phyloP scores from a whole-genome alignment of 2,113 vertebrate genomes.

The Furnarius figulus region DNA sequence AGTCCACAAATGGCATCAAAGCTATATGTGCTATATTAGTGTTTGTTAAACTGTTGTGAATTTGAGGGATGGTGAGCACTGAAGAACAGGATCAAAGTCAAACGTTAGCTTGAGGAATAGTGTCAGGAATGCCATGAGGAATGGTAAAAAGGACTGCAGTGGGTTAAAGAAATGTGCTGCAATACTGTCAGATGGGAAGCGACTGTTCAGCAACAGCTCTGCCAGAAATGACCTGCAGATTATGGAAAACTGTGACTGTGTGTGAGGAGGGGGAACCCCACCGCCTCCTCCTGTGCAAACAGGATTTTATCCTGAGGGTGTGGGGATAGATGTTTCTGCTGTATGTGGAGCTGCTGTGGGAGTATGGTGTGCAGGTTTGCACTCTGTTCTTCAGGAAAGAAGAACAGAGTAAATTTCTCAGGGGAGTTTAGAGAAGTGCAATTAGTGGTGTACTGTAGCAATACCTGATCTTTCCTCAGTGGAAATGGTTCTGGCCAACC shows the following conservation, averaged over 20 bases:
- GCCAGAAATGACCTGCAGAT: not conserved
- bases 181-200: not conserved
- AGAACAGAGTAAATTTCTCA: not conserved
- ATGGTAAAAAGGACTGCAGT: not conserved
- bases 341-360: rapidly evolving
- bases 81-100: not conserved
- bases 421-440: not conserved
- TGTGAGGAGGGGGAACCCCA: no score
- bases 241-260: not conserved
- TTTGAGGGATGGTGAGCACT: not conserved
- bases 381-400: not conserved
- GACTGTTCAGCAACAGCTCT: not conserved
- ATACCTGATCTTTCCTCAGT: not conserved
- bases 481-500: not conserved
- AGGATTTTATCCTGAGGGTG: not conserved
- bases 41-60: not conserved
- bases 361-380: not conserved
- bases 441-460: not conserved
- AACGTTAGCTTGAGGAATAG: not conserved
- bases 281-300: not conserved
- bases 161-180: not conserved
- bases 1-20: not conserved
- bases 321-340: not conserved
- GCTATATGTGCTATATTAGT: rapidly evolving
- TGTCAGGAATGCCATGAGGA: not conserved